Conservation (phyloP, 1,140 invertebrate genomes). For the Coelopa frigida region DNA sequence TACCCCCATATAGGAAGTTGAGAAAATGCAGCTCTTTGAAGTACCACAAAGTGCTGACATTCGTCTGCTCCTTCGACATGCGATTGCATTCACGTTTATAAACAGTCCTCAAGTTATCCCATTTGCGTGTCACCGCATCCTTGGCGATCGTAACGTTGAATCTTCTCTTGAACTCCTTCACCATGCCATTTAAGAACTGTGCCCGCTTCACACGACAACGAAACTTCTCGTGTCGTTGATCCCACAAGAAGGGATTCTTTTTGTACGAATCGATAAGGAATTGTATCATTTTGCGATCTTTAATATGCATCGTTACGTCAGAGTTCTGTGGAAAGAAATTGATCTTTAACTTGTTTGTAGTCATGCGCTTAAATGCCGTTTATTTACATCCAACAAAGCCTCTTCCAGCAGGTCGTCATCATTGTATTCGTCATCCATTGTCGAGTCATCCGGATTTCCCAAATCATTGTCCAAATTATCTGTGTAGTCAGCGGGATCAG, state of each 20-base stretch:
- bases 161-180: conserved; percentile 34
- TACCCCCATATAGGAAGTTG: conserved; percentile 40
- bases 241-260: conserved; percentile 38
- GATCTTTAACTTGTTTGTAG: neutral
- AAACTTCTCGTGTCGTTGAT: conserved; percentile 38
- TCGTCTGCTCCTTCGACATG: conserved; percentile 37
- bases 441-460: conserved; percentile 14
- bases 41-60: conserved; percentile 39
- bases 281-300: conserved; percentile 41
- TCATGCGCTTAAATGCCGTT: too few species aligned
- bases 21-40: conserved; percentile 39
- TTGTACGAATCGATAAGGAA: conserved; percentile 39
- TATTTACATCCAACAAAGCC: conserved; percentile 31
- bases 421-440: conserved; percentile 20
- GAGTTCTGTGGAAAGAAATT: conserved; percentile 11
- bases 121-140: conserved; percentile 39
- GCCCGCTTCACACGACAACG: conserved; percentile 34
- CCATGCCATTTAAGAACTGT: conserved; percentile 39
- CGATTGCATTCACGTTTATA: conserved; percentile 43
- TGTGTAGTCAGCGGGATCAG: conserved; percentile 16
- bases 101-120: conserved; percentile 39
- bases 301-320: conserved; percentile 37
- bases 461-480: conserved; percentile 14
- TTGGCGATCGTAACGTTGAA: conserved; percentile 37
- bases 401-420: conserved; percentile 41